Percentiles rank a stretch among this genome's conserved stretches.
Evolutionary conservation across 2,797 vertebrate species (phyloP).

Genomic region (Eulemur rubriventer): DNA sequence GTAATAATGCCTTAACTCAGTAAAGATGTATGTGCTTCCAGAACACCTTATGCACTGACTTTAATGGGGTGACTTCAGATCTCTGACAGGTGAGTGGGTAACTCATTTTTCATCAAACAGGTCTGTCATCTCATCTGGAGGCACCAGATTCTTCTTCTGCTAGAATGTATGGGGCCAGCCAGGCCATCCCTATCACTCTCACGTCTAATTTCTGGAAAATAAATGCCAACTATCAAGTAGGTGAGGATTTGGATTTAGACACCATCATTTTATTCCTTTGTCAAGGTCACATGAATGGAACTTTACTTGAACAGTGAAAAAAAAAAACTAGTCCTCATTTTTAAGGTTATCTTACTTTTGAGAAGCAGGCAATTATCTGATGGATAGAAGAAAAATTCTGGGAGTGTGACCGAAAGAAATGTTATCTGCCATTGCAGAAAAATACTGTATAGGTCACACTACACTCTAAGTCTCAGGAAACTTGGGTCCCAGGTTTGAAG

Average conservation of each 20-base stretch:
- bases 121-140: neutral
- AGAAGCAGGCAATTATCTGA: neutral
- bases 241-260: neutral
- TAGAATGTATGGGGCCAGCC: neutral
- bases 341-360: neutral
- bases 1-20: neutral
- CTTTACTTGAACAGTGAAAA: neutral
- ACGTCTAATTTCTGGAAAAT: neutral
- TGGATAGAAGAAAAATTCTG: neutral
- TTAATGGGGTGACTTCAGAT: neutral
- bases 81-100: neutral
- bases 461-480: neutral
- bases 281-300: neutral
- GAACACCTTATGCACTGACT: neutral
- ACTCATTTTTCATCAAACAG: neutral
- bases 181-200: neutral
- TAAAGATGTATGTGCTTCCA: neutral
- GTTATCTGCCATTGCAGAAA: neutral
- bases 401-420: neutral
- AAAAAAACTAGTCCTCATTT: neutral
- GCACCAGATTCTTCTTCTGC: neutral
- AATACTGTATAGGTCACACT: neutral
- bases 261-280: neutral
- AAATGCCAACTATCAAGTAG: neutral
- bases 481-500: neutral